Base-by-base conservation (phyloP, 2,113 vertebrate species). In the Gallinago undulata region DNA sequence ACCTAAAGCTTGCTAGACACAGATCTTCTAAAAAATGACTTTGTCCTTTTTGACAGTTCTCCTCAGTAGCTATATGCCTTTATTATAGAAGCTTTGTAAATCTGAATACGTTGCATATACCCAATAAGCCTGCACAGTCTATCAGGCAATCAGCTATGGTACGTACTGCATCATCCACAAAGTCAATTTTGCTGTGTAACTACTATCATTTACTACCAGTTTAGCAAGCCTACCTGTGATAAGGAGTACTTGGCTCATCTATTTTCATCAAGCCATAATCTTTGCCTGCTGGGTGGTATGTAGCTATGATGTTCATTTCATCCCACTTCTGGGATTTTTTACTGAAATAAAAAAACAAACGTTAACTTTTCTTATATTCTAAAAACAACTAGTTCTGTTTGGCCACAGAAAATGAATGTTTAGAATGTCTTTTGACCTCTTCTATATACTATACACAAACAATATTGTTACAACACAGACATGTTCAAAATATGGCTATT, bases 211-310 rank as follows among this genome's bases (percentile, higher is more conserved):
- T 62, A 88, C 31, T 24, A 68, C n/a, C 51, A 62, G 28, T 33
- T 43, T 12, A 57, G 11, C 51, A 87, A 76, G 31, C 12, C 70
- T 96, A 99, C 99, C 99, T 98, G 97, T 99, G 98, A 91, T 99
- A 99, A 33, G 99, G 99, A 57, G 99, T 99, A 95, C 99, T 99
- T 53, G 99, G 99, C 94, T 99, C 99, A 85, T 99, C 99, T 31
- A 99, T 99, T 98, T 99, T 99, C 99, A 99, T 99, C 96, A 99
- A 96, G 53, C 99, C 99, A 53, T 99, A 99, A 96, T 99, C 99
- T 97, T 99, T 99, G 96, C 99, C 99, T 31, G 99, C 97, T 66
- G 99, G 99, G 96, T 99, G 99, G 95, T 99, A 99, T 0, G 99
- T 99, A 21, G 99, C 99, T 91, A 99, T 97, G 97, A 99, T 99